Conservation (phyloP, 2,113 vertebrate species). For the Irena cyanogastra region DNA sequence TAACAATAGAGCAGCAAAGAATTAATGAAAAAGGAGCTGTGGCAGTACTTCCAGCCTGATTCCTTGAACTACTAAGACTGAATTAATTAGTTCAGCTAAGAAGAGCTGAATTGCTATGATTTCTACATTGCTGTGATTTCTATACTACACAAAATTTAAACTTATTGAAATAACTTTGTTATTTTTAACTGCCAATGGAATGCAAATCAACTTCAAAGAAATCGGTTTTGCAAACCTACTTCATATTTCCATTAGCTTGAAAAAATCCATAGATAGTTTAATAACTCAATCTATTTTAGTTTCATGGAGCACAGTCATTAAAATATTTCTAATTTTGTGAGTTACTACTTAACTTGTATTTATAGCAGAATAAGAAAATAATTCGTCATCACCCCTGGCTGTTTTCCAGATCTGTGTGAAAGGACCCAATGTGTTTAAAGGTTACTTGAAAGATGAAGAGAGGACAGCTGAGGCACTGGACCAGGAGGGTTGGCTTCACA, state of each 20-base stretch:
- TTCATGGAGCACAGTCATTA: neutral
- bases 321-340: neutral
- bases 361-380: neutral
- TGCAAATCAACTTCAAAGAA: neutral
- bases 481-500: slow-evolving; percentile 91
- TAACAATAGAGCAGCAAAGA: neutral
- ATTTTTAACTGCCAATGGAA: neutral
- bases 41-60: neutral
- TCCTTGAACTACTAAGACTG: neutral
- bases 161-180: neutral
- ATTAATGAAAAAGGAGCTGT: neutral
- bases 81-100: neutral
- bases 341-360: neutral
- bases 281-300: neutral
- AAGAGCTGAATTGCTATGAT: neutral
- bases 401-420: slow-evolving; percentile 91
- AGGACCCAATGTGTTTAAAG: slow-evolving; percentile 96
- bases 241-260: neutral
- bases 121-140: neutral
- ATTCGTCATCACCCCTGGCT: neutral
- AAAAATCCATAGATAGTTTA: neutral
- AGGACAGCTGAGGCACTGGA: slow-evolving; percentile 89
- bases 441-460: slow-evolving; percentile 92
- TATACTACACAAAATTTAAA: neutral
- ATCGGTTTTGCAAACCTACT: neutral